Conservation (phyloP, 2,888 invertebrate species). For the Drosophila histrio region DNA sequence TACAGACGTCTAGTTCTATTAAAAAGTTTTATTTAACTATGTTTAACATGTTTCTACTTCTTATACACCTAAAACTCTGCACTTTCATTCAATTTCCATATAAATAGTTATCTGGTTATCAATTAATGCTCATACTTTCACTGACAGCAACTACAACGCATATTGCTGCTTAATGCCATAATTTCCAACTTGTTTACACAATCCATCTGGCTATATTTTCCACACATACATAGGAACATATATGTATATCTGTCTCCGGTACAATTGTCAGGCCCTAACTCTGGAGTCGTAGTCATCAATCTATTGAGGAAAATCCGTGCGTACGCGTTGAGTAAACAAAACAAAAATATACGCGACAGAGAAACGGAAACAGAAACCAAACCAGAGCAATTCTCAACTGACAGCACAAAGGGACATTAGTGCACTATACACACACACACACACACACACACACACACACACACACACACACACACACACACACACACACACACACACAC, state of each 20-base stretch:
- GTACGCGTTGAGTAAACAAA: conserved; percentile 65
- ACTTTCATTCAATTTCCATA: neutral
- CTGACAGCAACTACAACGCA: conserved; percentile 45
- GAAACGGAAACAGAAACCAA: conserved; percentile 5
- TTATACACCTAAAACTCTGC: neutral
- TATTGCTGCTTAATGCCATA: conserved; percentile 72
- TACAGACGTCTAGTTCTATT: too few relatives aligned
- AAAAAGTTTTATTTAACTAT: too few relatives aligned
- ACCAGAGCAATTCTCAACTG: conserved; percentile 37
- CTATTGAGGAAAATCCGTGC: conserved; percentile 73
- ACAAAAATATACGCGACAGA: conserved; percentile 39
- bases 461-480: conserved; percentile 15
- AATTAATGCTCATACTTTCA: conserved; percentile 58
- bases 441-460: conserved; percentile 20
- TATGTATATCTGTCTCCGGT: conserved; percentile 45
- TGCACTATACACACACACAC: conserved; percentile 29
- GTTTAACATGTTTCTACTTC: too few relatives aligned
- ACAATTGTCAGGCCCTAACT: conserved; percentile 60
- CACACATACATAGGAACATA: conserved; percentile 15
- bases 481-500: conserved; percentile 17
- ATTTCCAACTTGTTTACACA: conserved; percentile 77
- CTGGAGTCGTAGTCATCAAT: conserved; percentile 66
- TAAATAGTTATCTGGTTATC: conserved; percentile 19
- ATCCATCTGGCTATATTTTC: conserved; percentile 76
- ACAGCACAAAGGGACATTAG: conserved; percentile 40